These are phyloP conservation scores for Podotricha telesiphe DNA, from an alignment of 2,888 invertebrate genomes.

Conservation along the genomic window DNA sequence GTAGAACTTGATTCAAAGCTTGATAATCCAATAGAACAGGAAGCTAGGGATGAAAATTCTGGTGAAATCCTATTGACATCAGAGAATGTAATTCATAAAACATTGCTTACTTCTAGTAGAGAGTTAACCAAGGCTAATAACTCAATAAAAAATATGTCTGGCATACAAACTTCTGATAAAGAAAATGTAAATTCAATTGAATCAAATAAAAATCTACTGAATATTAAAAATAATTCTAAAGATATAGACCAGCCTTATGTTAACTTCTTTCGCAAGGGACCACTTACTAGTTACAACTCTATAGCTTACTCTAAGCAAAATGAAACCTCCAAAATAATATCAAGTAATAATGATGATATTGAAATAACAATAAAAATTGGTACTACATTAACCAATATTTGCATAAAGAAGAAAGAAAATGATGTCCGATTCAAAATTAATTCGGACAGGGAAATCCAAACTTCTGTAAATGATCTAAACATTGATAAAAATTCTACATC, in stretches of 20 bases:
- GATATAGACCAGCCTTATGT: neutral
- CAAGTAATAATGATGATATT: conserved; percentile 61
- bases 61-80: neutral
- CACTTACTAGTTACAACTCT: neutral
- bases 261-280: neutral
- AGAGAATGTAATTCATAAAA: neutral
- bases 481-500: neutral
- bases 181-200: neutral
- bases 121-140: neutral
- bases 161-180: neutral
- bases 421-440: conserved; percentile 67
- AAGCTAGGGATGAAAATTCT: conserved; percentile 31
- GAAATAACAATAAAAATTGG: conserved; percentile 73
- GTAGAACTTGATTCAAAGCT: conserved; percentile 14
- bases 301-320: conserved; percentile 38
- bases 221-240: neutral
- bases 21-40: conserved; percentile 14
- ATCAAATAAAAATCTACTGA: neutral
- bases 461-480: conserved; percentile 49
- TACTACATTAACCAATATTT: conserved; percentile 66
- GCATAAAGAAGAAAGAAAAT: conserved; percentile 67
- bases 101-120: neutral
- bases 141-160: neutral
- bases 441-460: conserved; percentile 67
- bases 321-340: conserved; percentile 46